These are phyloP conservation scores for Gymnopithys bicolor DNA, from an alignment of 2,797 vertebrate species.

Conservation along the genomic window DNA sequence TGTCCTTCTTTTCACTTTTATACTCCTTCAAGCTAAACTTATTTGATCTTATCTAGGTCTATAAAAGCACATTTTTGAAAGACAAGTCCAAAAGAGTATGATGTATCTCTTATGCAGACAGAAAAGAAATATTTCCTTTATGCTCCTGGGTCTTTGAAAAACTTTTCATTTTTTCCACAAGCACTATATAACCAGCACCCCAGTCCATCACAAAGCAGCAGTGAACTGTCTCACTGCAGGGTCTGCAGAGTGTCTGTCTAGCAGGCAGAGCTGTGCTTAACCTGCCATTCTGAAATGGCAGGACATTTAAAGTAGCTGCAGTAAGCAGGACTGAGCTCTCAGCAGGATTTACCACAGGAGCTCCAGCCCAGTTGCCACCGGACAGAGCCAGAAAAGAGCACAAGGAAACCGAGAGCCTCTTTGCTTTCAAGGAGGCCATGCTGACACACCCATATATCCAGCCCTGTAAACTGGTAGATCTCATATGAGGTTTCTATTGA, in stretches of 20 bases:
- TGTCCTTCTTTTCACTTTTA: neutral
- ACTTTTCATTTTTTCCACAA: neutral
- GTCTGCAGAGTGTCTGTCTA: neutral
- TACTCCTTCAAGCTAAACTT: neutral
- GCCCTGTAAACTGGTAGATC: neutral
- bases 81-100: neutral
- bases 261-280: neutral
- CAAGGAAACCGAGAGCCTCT: accelerated
- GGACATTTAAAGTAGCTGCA: neutral
- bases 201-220: neutral
- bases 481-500: neutral
- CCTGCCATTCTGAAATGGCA: neutral
- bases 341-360: neutral
- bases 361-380: neutral
- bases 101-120: neutral
- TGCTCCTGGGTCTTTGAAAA: neutral
- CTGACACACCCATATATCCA: neutral
- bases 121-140: neutral
- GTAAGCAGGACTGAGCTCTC: neutral
- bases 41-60: neutral
- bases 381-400: neutral
- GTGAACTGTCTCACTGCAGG: neutral
- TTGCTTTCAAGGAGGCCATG: neutral
- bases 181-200: neutral
- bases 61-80: neutral